These are phyloP conservation scores for Silurus asotus DNA, from an alignment of 2,113 vertebrate species.

Conservation along the genomic window DNA sequence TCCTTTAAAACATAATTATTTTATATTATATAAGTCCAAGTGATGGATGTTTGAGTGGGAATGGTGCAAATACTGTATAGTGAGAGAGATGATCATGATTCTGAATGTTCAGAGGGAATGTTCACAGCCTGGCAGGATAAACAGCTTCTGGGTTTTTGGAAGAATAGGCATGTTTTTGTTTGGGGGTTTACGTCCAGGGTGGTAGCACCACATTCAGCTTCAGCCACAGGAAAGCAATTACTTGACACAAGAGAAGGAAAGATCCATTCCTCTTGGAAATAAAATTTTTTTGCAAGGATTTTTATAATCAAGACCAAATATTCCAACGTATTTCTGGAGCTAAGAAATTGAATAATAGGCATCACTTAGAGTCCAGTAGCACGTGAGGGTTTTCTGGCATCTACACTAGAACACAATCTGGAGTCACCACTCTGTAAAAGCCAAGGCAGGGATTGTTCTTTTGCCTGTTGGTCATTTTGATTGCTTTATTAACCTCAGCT, in stretches of 20 bases:
- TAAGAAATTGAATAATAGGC: not conserved
- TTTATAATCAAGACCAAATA: not conserved
- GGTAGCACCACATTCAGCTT: not conserved
- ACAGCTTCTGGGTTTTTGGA: not conserved
- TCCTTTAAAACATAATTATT: not conserved
- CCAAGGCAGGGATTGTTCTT: not conserved
- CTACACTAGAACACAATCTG: constrained; percentile 10
- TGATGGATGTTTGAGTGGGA: not conserved
- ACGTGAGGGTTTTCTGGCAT: constrained; percentile 18
- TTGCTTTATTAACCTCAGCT: constrained; percentile 30
- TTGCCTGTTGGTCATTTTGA: constrained; percentile 23
- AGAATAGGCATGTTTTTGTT: not conserved
- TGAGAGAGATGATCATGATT: not conserved
- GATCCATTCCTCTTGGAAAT: not conserved
- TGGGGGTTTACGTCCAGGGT: not conserved
- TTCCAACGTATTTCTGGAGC: not conserved
- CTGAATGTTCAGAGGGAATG: not conserved
- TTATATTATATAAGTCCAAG: not conserved
- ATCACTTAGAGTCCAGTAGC: not conserved
- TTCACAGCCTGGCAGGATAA: not conserved
- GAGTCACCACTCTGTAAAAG: constrained; percentile 26
- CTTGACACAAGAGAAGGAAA: not conserved
- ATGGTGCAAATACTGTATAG: not conserved
- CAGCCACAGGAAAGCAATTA: not conserved
- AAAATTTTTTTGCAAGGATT: constrained; percentile 6